These are phyloP conservation scores for Tapera naevia DNA, from an alignment of 2,797 vertebrate species.

Conservation along the genomic window DNA sequence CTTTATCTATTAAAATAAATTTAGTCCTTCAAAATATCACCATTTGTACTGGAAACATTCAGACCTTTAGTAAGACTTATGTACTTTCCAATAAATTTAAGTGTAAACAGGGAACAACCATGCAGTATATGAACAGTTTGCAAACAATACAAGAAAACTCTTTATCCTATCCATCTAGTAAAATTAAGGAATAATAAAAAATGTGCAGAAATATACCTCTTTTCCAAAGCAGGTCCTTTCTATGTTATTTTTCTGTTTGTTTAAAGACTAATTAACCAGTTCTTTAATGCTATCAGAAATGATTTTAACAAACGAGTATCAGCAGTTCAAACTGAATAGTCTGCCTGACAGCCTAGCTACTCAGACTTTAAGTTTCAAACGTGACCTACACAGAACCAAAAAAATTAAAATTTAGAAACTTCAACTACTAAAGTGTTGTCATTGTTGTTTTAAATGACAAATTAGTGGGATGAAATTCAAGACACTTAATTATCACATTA, in stretches of 20 bases:
- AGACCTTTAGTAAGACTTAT: neutral
- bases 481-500: constrained; percentile 40
- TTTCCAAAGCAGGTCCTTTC: neutral
- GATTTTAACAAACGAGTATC: neutral
- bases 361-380: neutral
- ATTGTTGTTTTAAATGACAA: constrained; percentile 40
- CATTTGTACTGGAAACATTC: neutral
- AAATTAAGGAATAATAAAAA: neutral
- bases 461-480: constrained; percentile 38
- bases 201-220: neutral
- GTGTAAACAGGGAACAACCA: neutral
- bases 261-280: neutral
- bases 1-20: neutral
- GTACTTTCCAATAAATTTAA: neutral
- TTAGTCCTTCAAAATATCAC: neutral
- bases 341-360: neutral
- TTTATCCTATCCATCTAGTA: neutral
- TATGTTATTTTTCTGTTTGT: neutral
- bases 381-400: neutral
- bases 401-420: neutral
- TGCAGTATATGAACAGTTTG: neutral
- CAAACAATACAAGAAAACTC: neutral
- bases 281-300: neutral
- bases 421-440: neutral
- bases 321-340: neutral